Evolutionary conservation across 2,113 vertebrate genomes (phyloP).

Genomic region (Abramis brama): DNA sequence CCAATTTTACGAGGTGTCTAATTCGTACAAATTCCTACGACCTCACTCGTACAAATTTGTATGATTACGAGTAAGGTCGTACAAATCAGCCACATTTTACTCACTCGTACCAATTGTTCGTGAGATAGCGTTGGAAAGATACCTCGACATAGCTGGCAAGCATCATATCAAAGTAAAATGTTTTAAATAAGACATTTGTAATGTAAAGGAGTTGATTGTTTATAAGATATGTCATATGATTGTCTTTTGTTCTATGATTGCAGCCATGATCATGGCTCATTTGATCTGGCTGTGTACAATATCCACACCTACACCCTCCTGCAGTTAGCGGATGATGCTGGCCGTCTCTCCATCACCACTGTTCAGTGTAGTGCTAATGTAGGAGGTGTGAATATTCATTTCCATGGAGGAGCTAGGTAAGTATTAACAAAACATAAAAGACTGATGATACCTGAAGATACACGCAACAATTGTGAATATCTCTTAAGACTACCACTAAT

Average conservation of each 20-base stretch:
- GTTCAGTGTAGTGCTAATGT: slow-evolving; percentile 59
- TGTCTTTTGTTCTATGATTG: neutral
- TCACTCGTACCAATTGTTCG: too few relatives aligned
- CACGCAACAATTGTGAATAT: neutral
- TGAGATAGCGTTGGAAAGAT: too few relatives aligned
- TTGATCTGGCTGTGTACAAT: slow-evolving; percentile 63
- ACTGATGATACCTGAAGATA: neutral
- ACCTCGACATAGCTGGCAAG: too few relatives aligned
- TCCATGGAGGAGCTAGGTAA: slow-evolving; percentile 75
- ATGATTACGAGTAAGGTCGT: too few relatives aligned
- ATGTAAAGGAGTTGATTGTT: neutral
- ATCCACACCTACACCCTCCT: slow-evolving; percentile 61
- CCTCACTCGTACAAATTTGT: too few relatives aligned
- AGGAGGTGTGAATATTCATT: slow-evolving; percentile 53
- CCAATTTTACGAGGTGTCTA: too few relatives aligned
- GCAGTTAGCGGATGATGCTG: slow-evolving; percentile 59
- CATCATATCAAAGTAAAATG: neutral
- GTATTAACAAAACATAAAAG: neutral
- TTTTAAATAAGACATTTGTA: neutral
- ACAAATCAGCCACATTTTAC: too few relatives aligned
- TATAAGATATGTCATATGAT: neutral
- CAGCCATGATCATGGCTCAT: slow-evolving; percentile 71
- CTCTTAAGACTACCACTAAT: neutral
- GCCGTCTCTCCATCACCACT: slow-evolving; percentile 58
- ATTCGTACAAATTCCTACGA: too few relatives aligned